phyloP scores from a whole-genome alignment of 2,113 vertebrate genomes.

The Tichodroma muraria region DNA sequence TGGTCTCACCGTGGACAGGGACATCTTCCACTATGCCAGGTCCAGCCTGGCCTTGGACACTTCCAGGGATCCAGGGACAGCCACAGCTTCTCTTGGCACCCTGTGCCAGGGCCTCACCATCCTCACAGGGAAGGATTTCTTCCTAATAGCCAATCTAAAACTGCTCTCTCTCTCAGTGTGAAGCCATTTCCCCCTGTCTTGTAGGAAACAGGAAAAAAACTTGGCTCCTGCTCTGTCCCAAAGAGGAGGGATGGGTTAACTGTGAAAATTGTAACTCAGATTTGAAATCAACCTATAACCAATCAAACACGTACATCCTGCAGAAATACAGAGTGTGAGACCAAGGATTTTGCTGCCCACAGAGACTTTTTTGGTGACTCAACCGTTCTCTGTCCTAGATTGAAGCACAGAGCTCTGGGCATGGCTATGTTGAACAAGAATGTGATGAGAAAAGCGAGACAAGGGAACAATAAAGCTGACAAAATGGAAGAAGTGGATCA shows the following conservation, averaged over 20 bases:
- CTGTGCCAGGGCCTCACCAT: rapidly evolving
- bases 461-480: neutral
- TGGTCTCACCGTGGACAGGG: neutral
- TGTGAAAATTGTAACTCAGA: neutral
- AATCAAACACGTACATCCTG: neutral
- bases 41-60: neutral
- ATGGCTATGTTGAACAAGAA: rapidly evolving
- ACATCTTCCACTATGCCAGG: neutral
- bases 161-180: neutral
- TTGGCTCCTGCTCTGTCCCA: neutral
- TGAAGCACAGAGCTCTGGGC: neutral
- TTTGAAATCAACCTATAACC: neutral
- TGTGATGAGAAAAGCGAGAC: neutral
- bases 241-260: neutral
- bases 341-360: neutral
- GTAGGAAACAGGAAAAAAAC: neutral
- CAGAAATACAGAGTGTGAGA: neutral
- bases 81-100: neutral
- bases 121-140: neutral
- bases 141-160: no score
- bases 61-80: neutral
- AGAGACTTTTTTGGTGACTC: neutral
- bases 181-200: neutral
- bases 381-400: neutral
- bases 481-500: neutral